phyloP scores from a whole-genome alignment of 2,797 vertebrate genomes.

The Sternarchorhynchus goeldii region DNA sequence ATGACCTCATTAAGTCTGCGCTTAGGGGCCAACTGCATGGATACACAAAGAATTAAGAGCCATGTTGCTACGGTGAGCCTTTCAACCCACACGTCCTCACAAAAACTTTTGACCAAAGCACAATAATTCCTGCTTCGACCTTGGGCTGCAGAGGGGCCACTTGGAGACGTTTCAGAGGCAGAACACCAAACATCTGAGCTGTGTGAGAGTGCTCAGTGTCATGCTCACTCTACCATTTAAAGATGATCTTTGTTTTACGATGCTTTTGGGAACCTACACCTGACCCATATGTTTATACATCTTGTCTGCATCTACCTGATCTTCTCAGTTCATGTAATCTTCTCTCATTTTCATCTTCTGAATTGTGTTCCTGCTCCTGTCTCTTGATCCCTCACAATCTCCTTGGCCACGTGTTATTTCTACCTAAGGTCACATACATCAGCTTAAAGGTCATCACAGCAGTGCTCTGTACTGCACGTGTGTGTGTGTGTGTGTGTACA shows the following conservation, averaged over 20 bases:
- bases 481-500: neutral
- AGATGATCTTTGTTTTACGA: too few species aligned
- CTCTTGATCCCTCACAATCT: neutral
- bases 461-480: neutral
- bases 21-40: neutral
- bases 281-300: neutral
- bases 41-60: constrained; percentile 21
- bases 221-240: too few species aligned
- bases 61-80: neutral
- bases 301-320: too few species aligned
- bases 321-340: neutral
- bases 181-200: constrained; percentile 32
- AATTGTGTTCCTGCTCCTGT: too few species aligned
- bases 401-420: neutral
- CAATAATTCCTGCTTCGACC: constrained; percentile 36
- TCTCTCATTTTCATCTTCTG: too few species aligned
- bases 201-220: neutral
- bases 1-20: constrained; percentile 38
- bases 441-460: neutral
- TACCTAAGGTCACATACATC: constrained; percentile 12
- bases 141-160: constrained; percentile 29
- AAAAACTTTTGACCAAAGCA: constrained; percentile 23
- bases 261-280: too few species aligned
- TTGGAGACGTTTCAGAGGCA: constrained; percentile 32
- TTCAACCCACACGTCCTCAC: constrained; percentile 36